Conservation (phyloP, 2,888 invertebrate genomes). For the Meiosimyza platycephala region DNA sequence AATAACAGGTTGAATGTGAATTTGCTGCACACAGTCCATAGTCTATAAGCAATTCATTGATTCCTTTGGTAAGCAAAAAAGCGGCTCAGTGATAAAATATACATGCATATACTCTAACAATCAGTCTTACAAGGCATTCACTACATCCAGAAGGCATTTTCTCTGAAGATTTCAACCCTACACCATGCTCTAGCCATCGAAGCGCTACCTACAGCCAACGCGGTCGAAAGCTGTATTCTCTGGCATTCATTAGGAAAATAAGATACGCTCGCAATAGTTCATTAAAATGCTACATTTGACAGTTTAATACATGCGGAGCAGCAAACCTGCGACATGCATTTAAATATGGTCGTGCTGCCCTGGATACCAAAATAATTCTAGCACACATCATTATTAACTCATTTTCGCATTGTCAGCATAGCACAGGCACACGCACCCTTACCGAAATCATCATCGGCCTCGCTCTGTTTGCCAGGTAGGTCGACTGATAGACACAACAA, state of each 20-base stretch:
- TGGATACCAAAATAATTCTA: background rate
- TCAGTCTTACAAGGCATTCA: too few relatives aligned
- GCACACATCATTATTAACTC: constrained; percentile 36
- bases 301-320: constrained; percentile 22
- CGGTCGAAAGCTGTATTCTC: background rate
- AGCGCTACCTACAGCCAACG: too few relatives aligned
- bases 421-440: background rate
- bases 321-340: constrained; percentile 2
- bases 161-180: too few relatives aligned
- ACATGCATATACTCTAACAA: too few relatives aligned
- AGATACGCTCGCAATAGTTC: constrained; percentile 15
- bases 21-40: too few relatives aligned
- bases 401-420: constrained; percentile 35
- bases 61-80: too few relatives aligned
- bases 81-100: too few relatives aligned
- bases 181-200: too few relatives aligned
- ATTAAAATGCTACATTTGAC: constrained; percentile 31
- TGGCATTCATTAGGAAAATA: constrained; percentile 11
- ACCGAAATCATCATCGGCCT: background rate
- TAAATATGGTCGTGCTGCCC: background rate
- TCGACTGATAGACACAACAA: background rate
- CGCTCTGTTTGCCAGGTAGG: constrained; percentile 12
- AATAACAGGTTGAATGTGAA: too few relatives aligned
- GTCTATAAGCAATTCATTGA: too few relatives aligned
- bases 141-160: too few relatives aligned